Percentiles rank a stretch among this genome's conserved stretches.
phyloP scores from a whole-genome alignment of 2,797 vertebrate species.

The Urophycis tenuis region DNA sequence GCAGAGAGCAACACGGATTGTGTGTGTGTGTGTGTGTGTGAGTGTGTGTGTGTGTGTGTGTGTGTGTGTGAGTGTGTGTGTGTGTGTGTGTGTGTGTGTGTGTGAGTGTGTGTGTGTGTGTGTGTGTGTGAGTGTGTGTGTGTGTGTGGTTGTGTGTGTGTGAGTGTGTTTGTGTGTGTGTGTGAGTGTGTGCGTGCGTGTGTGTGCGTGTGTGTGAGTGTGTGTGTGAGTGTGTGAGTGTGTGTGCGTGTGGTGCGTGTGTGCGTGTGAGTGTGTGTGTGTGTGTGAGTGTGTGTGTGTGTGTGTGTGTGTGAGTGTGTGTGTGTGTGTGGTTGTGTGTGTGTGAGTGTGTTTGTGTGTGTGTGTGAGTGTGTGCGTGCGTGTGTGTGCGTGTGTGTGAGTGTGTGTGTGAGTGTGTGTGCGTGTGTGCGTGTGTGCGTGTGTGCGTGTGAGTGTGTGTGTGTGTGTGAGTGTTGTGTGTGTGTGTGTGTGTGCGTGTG shows the following conservation, averaged over 20 bases:
- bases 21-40: neutral
- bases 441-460: neutral
- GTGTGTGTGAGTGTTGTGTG: neutral
- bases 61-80: neutral
- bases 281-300: neutral
- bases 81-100: neutral
- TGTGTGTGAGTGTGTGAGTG: neutral
- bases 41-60: neutral
- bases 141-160: neutral
- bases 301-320: neutral
- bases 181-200: neutral
- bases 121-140: neutral
- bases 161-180: neutral
- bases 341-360: neutral
- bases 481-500: neutral
- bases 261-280: too few species aligned
- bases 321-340: neutral
- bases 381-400: neutral
- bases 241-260: too few species aligned
- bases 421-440: neutral
- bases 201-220: neutral
- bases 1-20: neutral
- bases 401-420: neutral
- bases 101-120: neutral
- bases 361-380: neutral